Percentiles rank a stretch among this genome's conserved stretches.
Conservation (phyloP, 2,888 invertebrate genomes). For the Kuschelorhynchus macadamiae region DNA sequence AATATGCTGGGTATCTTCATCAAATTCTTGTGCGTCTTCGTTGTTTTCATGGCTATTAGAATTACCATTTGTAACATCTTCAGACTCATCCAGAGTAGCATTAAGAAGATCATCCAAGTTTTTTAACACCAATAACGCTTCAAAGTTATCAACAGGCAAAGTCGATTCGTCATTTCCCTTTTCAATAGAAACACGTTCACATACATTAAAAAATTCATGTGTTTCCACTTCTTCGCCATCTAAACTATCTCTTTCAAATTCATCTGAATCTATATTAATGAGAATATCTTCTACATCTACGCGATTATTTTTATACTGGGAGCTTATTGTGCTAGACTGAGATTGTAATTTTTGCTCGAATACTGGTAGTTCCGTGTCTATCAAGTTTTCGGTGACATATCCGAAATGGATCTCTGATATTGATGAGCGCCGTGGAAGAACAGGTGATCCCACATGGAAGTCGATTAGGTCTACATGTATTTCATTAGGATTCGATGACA, state of each 20-base stretch:
- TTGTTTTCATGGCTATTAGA: background rate
- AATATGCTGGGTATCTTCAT: slow-evolving; percentile 55
- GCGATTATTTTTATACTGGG: slow-evolving; percentile 50
- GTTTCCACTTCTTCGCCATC: slow-evolving; percentile 41
- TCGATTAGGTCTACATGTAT: slow-evolving; percentile 62
- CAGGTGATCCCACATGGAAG: slow-evolving; percentile 61
- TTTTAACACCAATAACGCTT: slow-evolving; percentile 72
- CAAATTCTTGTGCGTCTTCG: slow-evolving; percentile 59
- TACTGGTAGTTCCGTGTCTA: slow-evolving; percentile 65
- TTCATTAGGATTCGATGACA: slow-evolving; percentile 28
- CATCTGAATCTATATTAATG: slow-evolving; percentile 61
- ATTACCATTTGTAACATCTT: slow-evolving; percentile 61
- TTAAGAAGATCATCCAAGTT: slow-evolving; percentile 75
- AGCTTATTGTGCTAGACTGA: slow-evolving; percentile 39
- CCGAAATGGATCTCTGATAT: slow-evolving; percentile 41
- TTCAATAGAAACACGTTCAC: slow-evolving; percentile 12
- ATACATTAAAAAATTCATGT: slow-evolving; percentile 38
- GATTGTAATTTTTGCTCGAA: slow-evolving; percentile 64
- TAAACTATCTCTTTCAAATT: slow-evolving; percentile 40
- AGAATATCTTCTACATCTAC: slow-evolving; percentile 66
- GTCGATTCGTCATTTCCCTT: slow-evolving; percentile 18
- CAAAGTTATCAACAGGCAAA: slow-evolving; percentile 49
- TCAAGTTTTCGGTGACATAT: slow-evolving; percentile 59
- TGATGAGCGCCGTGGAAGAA: slow-evolving; percentile 56
- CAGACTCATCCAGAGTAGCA: slow-evolving; percentile 55